Percentiles rank a stretch among this genome's conserved stretches.
Conservation (phyloP, 2,888 invertebrate genomes). For the Brenthis ino region DNA sequence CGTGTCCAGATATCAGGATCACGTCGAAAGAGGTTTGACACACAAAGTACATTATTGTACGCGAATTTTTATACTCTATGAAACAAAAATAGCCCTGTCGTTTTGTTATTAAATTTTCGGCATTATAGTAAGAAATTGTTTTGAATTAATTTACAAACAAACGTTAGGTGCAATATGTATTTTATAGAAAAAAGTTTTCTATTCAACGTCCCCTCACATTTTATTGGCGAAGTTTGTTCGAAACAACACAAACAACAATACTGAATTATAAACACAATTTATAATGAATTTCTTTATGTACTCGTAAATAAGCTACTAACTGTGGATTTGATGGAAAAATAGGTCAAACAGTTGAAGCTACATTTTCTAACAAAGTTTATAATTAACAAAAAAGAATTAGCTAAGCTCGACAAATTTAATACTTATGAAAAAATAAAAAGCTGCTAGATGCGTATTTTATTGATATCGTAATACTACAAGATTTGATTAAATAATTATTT, state of each 20-base stretch:
- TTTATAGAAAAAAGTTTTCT: slow-evolving; percentile 13
- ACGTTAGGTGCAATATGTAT: background rate
- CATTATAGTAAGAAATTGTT: no score
- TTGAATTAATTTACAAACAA: background rate
- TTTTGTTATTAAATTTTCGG: background rate
- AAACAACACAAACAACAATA: slow-evolving; percentile 1
- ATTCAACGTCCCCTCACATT: background rate
- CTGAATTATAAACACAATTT: background rate
- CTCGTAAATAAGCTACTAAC: no score
- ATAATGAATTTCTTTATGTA: background rate
- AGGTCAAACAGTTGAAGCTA: no score
- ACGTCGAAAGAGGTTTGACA: slow-evolving; percentile 7
- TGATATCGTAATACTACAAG: no score
- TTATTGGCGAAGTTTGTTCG: slow-evolving; percentile 8
- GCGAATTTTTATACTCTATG: background rate
- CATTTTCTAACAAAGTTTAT: no score
- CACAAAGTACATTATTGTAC: slow-evolving; percentile 1
- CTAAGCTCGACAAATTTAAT: no score
- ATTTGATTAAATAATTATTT: no score
- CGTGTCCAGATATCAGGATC: slow-evolving; percentile 18
- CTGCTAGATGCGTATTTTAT: no score
- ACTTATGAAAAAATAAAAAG: no score
- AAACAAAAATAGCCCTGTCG: background rate
- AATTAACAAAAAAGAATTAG: no score
- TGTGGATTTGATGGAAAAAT: no score